Conservation (phyloP, 2,797 vertebrate species). For the Kryptopterus vitreolus region DNA sequence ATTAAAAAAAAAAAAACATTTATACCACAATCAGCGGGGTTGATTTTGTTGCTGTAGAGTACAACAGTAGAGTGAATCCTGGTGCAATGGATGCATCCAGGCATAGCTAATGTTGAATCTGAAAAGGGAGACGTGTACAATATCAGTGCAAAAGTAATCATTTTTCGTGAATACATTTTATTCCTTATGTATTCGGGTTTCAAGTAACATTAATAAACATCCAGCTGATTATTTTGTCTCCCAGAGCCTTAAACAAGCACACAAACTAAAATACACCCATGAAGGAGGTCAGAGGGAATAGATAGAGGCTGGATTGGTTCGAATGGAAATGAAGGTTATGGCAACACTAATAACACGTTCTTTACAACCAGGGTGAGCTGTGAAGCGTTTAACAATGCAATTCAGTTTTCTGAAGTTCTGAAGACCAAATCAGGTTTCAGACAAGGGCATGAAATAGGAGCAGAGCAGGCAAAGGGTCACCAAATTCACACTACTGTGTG, state of each 20-base stretch:
- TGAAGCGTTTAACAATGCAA: neutral
- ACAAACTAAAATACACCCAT: neutral
- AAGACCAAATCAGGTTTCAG: neutral
- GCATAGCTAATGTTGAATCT: neutral
- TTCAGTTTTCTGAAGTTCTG: too few species aligned
- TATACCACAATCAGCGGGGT: neutral
- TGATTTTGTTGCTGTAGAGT: neutral
- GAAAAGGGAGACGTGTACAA: too few species aligned
- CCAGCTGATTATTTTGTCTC: neutral
- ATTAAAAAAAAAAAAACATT: neutral
- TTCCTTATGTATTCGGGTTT: too few species aligned
- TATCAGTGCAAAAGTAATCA: neutral
- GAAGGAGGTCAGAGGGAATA: neutral
- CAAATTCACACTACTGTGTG: neutral
- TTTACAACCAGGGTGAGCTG: neutral
- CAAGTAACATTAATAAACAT: too few species aligned
- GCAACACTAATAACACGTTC: neutral
- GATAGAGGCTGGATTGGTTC: neutral
- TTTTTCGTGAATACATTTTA: too few species aligned
- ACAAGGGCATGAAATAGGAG: neutral
- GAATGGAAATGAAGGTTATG: neutral
- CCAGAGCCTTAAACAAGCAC: too few species aligned
- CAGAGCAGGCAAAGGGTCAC: neutral
- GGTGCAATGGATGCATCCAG: neutral
- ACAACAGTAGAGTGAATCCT: neutral